Base-by-base conservation (phyloP, 92 coral and sea anemone species). In the Parazoanthus atlanticus region DNA sequence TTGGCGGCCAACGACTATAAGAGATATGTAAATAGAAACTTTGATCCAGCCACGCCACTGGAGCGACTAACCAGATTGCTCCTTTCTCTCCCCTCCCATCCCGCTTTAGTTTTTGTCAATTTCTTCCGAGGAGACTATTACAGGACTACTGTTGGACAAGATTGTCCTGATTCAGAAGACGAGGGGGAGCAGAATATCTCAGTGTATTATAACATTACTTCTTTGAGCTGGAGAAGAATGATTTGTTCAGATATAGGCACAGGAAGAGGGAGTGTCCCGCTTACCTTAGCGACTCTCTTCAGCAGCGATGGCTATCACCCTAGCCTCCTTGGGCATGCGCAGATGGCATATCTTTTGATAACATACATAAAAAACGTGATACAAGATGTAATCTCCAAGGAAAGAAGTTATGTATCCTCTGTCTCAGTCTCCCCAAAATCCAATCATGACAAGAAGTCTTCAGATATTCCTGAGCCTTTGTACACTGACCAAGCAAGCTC, bases 271-370 rank as follows among this genome's bases (percentile, higher is more conserved):
- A 66, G 5, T 31, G 17, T 85, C 19, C 85, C 89, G 7, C 54
- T 95, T 74, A 80, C 90, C 1, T 81, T 93, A 5, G 64, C 85
- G 76, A 90, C 89, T 46, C 89, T 97, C 58, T 97, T 97, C 91
- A 93, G 99, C 77, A 93, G 93, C 15, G 99, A 97, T 82, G 99
- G 98, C 0, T 95, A 95, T 56, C 99, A 97, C 66, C 99, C 99
- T 7, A 95, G 97, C 87, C 90, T 97, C 5, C 93, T 95, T 25
- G 99, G 99, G 23, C 99, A 97, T 87, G 98, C 98, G 56, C 99
- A 97, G 87, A 93, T 93, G 86, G 98, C 99, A 15, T 87, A 91
- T 49, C 89, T 97, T 9, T 85, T 97, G 88, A 94, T 95, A 52
- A 92, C 98, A 43, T 97, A 95, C 87, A 33, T 97, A 13, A 95